phyloP scores from a whole-genome alignment of 2,888 invertebrate species.

The Hirtodrosophila confusa region DNA sequence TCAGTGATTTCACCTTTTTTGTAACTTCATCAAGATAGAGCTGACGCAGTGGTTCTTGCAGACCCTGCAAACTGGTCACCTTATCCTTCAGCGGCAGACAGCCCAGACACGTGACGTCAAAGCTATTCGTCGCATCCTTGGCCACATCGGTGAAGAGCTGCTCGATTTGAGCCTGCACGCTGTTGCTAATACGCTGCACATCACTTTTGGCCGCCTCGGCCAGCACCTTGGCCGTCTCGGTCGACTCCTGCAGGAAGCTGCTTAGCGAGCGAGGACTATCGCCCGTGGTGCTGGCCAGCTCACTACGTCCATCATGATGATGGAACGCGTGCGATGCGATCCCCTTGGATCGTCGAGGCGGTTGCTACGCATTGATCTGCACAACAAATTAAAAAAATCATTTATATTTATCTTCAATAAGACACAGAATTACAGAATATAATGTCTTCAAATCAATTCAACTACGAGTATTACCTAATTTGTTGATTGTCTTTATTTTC shows the following conservation, averaged over 20 bases:
- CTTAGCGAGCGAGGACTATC: slow-evolving; percentile 80
- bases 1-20: slow-evolving; percentile 71
- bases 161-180: slow-evolving; percentile 94
- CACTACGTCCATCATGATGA: slow-evolving; percentile 84
- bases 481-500: background rate
- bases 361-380: slow-evolving; percentile 82
- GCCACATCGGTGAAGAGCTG: slow-evolving; percentile 92
- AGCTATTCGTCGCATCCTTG: slow-evolving; percentile 87
- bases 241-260: slow-evolving; percentile 77
- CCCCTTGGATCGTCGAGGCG: slow-evolving; percentile 84
- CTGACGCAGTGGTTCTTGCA: slow-evolving; percentile 91
- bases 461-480: background rate
- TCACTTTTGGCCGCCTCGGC: slow-evolving; percentile 81
- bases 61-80: slow-evolving; percentile 92
- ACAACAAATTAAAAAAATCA: background rate
- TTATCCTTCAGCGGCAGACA: slow-evolving; percentile 91
- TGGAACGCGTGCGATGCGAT: slow-evolving; percentile 84
- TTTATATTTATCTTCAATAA: background rate
- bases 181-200: slow-evolving; percentile 86
- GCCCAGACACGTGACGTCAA: slow-evolving; percentile 92
- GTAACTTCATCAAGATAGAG: slow-evolving; percentile 86
- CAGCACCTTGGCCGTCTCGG: slow-evolving; percentile 68
- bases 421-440: too few relatives aligned
- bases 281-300: slow-evolving; percentile 80
- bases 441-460: too few relatives aligned